A percentile compares a stretch with the other conserved stretches of the same genome.
Conservation (phyloP, 2,888 invertebrate genomes). For the Apodemia hepburni region DNA sequence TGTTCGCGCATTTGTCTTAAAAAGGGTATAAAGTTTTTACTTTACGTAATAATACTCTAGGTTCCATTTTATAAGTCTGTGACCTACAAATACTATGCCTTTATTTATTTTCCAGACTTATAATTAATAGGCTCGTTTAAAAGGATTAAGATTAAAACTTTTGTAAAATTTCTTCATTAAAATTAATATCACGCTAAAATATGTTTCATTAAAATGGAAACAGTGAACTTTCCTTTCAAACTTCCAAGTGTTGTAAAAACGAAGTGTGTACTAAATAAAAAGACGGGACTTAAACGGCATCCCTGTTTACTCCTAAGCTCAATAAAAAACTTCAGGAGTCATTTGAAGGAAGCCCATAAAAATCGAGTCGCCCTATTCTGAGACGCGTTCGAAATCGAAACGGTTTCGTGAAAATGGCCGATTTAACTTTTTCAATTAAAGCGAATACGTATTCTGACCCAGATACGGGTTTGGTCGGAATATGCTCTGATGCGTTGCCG, state of each 20-base stretch:
- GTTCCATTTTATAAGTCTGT: too few species aligned
- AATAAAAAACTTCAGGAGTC: slow-evolving; percentile 32
- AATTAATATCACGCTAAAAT: slow-evolving; percentile 1
- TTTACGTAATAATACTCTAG: too few species aligned
- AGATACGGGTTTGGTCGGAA: slow-evolving; percentile 36
- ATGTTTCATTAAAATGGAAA: slow-evolving; percentile 4
- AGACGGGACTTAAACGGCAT: slow-evolving; percentile 25
- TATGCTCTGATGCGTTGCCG: slow-evolving; percentile 46
- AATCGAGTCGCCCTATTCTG: slow-evolving; percentile 31
- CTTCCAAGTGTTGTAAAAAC: slow-evolving; percentile 20
- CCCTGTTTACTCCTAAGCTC: slow-evolving; percentile 28
- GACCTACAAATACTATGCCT: too few species aligned
- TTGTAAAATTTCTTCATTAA: neutral
- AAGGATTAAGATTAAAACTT: neutral
- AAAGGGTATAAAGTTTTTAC: too few species aligned
- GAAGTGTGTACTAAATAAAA: slow-evolving; percentile 18
- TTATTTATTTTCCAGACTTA: too few species aligned
- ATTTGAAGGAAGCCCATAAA: slow-evolving; percentile 34
- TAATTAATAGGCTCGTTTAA: too few species aligned
- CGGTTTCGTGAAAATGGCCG: slow-evolving; percentile 58
- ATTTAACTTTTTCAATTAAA: slow-evolving; percentile 57
- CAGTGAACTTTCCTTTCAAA: slow-evolving; percentile 16
- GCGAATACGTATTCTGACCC: slow-evolving; percentile 35
- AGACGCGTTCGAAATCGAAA: slow-evolving; percentile 42
- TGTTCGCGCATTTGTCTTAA: too few species aligned